Conservation (phyloP, 2,113 vertebrate species). For the Melanerpes aurifrons region DNA sequence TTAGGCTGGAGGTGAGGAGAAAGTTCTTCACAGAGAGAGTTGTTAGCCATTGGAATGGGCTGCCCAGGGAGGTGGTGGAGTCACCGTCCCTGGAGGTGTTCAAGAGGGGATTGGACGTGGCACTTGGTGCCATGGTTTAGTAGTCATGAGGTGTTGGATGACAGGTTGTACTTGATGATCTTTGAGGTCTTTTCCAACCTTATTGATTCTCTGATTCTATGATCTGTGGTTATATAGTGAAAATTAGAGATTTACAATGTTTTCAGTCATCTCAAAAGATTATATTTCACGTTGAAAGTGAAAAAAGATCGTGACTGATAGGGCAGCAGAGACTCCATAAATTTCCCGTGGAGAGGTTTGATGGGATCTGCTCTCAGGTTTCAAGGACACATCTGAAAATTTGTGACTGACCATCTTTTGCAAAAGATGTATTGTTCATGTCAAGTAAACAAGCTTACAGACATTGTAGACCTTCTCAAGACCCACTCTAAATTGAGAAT, state of each 20-base stretch:
- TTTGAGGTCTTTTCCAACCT: no score
- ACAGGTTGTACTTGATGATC: no score
- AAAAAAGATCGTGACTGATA: neutral
- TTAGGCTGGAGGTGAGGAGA: no score
- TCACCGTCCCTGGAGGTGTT: no score
- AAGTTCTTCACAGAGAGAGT: no score
- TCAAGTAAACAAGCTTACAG: neutral
- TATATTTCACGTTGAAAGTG: neutral
- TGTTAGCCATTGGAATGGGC: no score
- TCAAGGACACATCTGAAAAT: neutral
- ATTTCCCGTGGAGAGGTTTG: neutral
- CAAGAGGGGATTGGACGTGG: no score
- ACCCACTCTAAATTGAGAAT: neutral
- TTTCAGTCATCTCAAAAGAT: neutral
- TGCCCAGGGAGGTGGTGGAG: no score
- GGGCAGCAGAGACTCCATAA: neutral
- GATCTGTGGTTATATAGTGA: neutral
- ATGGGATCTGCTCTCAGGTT: neutral
- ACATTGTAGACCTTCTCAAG: neutral
- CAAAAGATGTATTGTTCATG: neutral
- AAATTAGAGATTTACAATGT: neutral
- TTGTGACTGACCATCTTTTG: neutral
- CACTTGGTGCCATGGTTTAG: no score
- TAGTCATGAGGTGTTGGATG: no score
- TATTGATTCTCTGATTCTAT: neutral